Conservation (phyloP, 2,888 invertebrate genomes). For the Rhogogaster chlorosoma region DNA sequence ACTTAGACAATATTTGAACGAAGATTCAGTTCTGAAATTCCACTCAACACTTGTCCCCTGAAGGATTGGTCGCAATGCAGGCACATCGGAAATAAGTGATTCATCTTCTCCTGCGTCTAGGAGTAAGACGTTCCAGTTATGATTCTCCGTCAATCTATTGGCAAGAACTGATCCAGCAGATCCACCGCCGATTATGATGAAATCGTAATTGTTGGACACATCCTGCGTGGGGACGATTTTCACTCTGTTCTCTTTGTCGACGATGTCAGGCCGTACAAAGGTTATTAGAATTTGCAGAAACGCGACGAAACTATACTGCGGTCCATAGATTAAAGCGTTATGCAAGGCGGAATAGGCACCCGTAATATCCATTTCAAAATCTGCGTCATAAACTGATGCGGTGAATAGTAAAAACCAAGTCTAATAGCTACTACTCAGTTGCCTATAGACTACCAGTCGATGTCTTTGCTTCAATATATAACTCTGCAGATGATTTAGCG, state of each 20-base stretch:
- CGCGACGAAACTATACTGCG: conserved; percentile 83
- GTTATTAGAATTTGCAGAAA: conserved; percentile 84
- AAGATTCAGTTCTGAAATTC: conserved; percentile 89
- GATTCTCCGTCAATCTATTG: conserved; percentile 87
- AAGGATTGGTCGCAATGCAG: conserved; percentile 85
- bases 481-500: background rate
- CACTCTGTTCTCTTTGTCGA: conserved; percentile 84
- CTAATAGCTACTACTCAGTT: background rate
- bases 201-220: conserved; percentile 85
- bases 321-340: conserved; percentile 83
- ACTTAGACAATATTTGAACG: conserved; percentile 83
- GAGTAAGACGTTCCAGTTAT: conserved; percentile 86
- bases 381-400: background rate
- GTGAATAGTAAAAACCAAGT: background rate
- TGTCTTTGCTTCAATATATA: background rate
- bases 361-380: conserved; percentile 59
- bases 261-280: conserved; percentile 85
- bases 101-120: conserved; percentile 91
- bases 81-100: conserved; percentile 86
- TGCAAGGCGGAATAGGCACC: conserved; percentile 82
- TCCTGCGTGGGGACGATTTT: conserved; percentile 79
- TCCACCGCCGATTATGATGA: conserved; percentile 90
- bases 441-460: background rate
- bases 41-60: conserved; percentile 89
- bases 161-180: conserved; percentile 91